Conservation (phyloP, 1,140 invertebrate species). For the Holotrichia oblita region DNA sequence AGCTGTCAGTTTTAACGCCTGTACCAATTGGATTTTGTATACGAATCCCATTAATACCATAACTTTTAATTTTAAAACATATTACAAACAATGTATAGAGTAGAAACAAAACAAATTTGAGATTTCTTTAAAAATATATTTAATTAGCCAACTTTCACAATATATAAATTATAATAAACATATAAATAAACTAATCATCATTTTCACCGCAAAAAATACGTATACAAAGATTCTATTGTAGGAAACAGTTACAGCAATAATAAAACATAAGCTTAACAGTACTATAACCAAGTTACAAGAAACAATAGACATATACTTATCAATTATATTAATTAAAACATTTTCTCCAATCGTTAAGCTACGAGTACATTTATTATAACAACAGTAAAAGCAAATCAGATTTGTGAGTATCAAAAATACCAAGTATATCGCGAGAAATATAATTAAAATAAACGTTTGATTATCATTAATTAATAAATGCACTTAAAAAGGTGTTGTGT, state of each 20-base stretch:
- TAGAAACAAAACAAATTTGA: not conserved
- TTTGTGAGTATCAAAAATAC: constrained; percentile 10
- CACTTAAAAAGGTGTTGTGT: not conserved
- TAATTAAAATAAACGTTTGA: not conserved
- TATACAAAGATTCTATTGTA: not conserved
- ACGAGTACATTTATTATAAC: not conserved
- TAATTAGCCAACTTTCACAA: not conserved
- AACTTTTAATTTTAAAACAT: no score
- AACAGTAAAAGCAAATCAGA: not conserved
- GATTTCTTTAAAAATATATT: not conserved
- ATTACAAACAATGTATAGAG: not conserved
- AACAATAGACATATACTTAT: not conserved
- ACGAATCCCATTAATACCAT: no score
- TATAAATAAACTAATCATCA: not conserved
- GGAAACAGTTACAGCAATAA: not conserved
- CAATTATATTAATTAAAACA: not conserved
- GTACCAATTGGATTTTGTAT: no score
- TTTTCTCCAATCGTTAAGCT: not conserved
- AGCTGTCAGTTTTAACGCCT: no score
- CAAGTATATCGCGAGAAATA: no score
- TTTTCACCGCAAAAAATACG: not conserved
- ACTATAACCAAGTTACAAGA: not conserved
- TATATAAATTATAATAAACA: not conserved
- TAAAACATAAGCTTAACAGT: not conserved
- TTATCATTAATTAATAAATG: not conserved